Evolutionary conservation across 1,140 invertebrate species (phyloP).

Genomic region (Philaenus spumarius): DNA sequence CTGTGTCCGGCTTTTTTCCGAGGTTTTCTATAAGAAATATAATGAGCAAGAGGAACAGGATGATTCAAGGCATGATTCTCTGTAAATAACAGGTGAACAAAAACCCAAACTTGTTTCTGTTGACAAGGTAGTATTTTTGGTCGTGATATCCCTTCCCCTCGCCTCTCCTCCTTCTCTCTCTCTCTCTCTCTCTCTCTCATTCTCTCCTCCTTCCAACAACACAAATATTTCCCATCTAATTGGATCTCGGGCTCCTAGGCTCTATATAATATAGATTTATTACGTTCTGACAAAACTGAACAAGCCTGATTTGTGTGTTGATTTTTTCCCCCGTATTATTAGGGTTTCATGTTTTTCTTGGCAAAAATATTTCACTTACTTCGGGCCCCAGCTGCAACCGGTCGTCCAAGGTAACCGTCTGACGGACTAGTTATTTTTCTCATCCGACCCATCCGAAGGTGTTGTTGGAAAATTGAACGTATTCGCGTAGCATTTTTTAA

Average conservation of each 20-base stretch:
- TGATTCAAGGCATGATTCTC: neutral
- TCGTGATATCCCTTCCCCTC: constrained; percentile 10
- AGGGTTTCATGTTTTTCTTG: too few species aligned
- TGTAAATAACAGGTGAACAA: neutral
- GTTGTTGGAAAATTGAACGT: too few species aligned
- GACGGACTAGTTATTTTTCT: too few species aligned
- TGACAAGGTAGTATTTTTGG: constrained; percentile 18
- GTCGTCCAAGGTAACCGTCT: too few species aligned
- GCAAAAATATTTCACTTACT: too few species aligned
- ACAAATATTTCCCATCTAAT: constrained; percentile 18
- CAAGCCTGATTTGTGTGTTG: constrained; percentile 5
- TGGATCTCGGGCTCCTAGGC: constrained; percentile 1
- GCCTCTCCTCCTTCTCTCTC: neutral
- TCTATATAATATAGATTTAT: constrained; percentile 16
- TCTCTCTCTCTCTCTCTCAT: neutral
- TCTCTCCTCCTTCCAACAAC: neutral
- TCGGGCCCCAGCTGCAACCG: too few species aligned
- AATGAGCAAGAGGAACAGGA: constrained; percentile 5
- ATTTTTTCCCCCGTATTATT: too few species aligned
- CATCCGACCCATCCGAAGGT: too few species aligned
- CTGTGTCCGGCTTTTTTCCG: too few species aligned
- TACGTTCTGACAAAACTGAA: constrained; percentile 11
- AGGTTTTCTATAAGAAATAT: constrained; percentile 4
- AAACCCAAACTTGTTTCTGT: constrained; percentile 15
- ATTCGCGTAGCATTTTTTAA: too few species aligned